phyloP scores from a whole-genome alignment of 2,888 invertebrate genomes.

The Oscheius sp. region DNA sequence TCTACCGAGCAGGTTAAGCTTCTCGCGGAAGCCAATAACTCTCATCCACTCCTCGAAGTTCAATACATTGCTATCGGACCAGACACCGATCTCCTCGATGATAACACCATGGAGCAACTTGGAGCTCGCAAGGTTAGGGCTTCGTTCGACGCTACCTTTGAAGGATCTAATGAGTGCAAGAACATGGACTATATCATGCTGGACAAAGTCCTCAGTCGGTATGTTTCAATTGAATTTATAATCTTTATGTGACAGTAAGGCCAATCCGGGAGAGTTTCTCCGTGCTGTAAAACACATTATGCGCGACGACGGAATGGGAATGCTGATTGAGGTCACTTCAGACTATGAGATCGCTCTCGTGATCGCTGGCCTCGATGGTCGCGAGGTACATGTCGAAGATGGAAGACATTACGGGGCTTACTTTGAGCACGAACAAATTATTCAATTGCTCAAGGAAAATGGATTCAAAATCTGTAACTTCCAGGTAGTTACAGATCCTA shows the following conservation, averaged over 20 bases:
- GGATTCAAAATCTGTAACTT: constrained; percentile 67
- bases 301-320: constrained; percentile 72
- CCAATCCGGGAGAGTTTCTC: constrained; percentile 62
- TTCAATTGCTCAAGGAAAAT: constrained; percentile 57
- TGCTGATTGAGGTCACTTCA: constrained; percentile 72
- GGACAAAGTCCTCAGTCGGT: constrained; percentile 64
- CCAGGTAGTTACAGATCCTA: constrained; percentile 35
- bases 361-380: constrained; percentile 56
- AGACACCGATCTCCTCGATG: constrained; percentile 65
- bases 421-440: constrained; percentile 60
- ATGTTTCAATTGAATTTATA: background rate
- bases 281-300: constrained; percentile 58
- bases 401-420: constrained; percentile 58
- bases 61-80: constrained; percentile 39
- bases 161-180: constrained; percentile 57
- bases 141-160: constrained; percentile 53
- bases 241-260: constrained; percentile 45
- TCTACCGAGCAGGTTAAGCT: constrained; percentile 63
- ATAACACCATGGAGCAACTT: constrained; percentile 64
- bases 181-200: constrained; percentile 66
- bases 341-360: constrained; percentile 67
- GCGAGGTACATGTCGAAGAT: constrained; percentile 45
- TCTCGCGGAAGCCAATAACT: constrained; percentile 57
- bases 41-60: constrained; percentile 68
- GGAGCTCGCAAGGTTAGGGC: constrained; percentile 60